Base-by-base conservation (phyloP, 2,888 invertebrate species). In the Griposia aprilina region DNA sequence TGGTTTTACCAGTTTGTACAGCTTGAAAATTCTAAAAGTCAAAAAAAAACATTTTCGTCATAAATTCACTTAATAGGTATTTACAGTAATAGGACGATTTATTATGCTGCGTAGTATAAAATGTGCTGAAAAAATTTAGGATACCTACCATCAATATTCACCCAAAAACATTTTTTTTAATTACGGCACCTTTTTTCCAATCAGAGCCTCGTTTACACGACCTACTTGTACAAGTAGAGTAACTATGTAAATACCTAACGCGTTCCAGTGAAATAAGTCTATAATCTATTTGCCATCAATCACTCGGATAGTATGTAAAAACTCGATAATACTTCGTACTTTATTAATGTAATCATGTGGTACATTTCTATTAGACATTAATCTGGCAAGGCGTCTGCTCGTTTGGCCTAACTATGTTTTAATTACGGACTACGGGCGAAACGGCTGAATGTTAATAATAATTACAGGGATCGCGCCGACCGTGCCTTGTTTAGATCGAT, bases 331-430 rank as follows among this genome's bases (percentile, higher is more conserved):
- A 78, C 79, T 26, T 82, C 82, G 83, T 89, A 88, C 89, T 90
- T 91, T 91, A 93, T 92, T 93, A 93, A 92, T 92, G 93, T 93
- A 94, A 95, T 95, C 93, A 93, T 91, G 93, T 92, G 93, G 92
- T 93, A 95, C 94, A 95, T 96, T 96, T 96, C 96, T 96, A 96
- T 96, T 96, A 96, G 90, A 91, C 94, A 95, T 95, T 94, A 94
- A 94, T 95, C 94, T 94, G 92, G 91, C 92, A 92, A 93, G 92
- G 93, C 91, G 89, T 86, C 87, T 82, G 88, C 90, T 91, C 90
- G 90, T 90, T 91, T 92, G 72, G 88, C 91, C 93, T 96, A 96
- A 96, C 95, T 96, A 96, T 95, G 94, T 96, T 96, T 96, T 96
- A 96, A 96, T 96, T 96, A 95, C 92, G 90, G 93, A 90, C 92